Conservation (phyloP, 2,797 vertebrate species). For the Enteromius trimaculatus region DNA sequence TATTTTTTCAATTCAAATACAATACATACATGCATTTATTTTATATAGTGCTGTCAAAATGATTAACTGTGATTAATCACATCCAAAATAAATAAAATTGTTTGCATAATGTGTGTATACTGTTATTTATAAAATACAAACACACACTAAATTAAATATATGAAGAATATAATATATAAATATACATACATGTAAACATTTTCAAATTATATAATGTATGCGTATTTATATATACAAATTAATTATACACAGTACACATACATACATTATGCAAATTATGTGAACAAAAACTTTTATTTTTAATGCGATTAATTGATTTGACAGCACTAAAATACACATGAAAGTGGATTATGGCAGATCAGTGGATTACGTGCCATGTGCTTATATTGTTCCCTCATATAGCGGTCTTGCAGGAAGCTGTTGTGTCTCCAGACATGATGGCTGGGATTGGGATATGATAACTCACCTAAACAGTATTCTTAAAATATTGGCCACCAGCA, state of each 20-base stretch:
- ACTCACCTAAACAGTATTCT: slow-evolving; percentile 93
- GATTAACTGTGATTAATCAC: too few relatives aligned
- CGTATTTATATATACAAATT: not conserved
- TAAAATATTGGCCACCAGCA: slow-evolving; percentile 93
- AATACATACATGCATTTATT: too few relatives aligned
- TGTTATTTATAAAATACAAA: too few relatives aligned
- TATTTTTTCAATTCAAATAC: too few relatives aligned
- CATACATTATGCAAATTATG: not conserved
- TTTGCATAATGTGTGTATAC: too few relatives aligned
- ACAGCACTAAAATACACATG: not conserved
- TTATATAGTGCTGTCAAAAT: too few relatives aligned
- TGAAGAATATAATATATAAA: too few relatives aligned
- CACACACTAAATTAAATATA: too few relatives aligned
- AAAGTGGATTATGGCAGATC: not conserved
- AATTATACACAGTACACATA: not conserved
- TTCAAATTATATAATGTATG: not conserved
- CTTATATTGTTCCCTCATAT: not conserved
- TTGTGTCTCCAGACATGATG: not conserved
- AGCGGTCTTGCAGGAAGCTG: not conserved
- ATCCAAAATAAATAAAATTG: too few relatives aligned
- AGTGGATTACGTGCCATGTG: not conserved
- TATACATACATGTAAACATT: too few relatives aligned
- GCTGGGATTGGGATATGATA: not conserved
- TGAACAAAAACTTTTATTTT: not conserved
- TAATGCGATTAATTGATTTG: not conserved